Evolutionary conservation across 2,797 vertebrate genomes (phyloP), one percentile per base, ranked within the genome.

Genomic region (Leontopithecus rosalia): DNA sequence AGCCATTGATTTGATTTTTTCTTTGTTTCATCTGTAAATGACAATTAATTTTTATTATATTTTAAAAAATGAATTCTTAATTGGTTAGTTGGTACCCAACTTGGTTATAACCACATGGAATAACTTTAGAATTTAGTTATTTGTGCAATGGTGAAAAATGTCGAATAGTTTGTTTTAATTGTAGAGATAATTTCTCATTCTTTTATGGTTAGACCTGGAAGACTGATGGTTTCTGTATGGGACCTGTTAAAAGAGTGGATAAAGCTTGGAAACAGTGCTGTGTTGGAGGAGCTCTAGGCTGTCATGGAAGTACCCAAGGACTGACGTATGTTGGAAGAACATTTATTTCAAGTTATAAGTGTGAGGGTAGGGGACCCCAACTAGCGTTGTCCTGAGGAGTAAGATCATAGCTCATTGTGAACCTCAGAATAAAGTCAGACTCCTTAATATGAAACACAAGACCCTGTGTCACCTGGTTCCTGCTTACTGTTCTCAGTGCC

Each of bases 81-180:
- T 81, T 89, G 43, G 30, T 95, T 75, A 91, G 55, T 58, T 94
- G 30, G 7, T 52, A 73, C 36, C 12, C 6, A 7, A 86, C 13
- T 67, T 92, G 70, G 50, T 88, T 58, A 57, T 48, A 88, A 77
- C 2, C 17, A 75, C 9, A 46, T 36, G 26, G 30, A 94, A 46
- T 90, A 67, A 3, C 1, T 64, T 61, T 75, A 90, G 73, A 80
- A 50, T 86, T 83, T 90, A 86, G 30, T 91, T 88, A 86, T 57
- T 86, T 61, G 46, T 76, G 26, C 87, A 95, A 58, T 19, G n/a
- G 15, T 86, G 10, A 85, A 86, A 97, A 89, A 64, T 55, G 17
- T 64, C 73, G 20, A 6, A 46, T 79, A 80, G 28, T 81, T 93
- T 96, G n/a, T 84, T 94, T 96, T 80, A 91, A 84, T 88, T 89